A percentile compares a stretch with the other conserved stretches of the same genome.
Conservation (phyloP, 2,888 invertebrate species). For the Drosophila dives region DNA sequence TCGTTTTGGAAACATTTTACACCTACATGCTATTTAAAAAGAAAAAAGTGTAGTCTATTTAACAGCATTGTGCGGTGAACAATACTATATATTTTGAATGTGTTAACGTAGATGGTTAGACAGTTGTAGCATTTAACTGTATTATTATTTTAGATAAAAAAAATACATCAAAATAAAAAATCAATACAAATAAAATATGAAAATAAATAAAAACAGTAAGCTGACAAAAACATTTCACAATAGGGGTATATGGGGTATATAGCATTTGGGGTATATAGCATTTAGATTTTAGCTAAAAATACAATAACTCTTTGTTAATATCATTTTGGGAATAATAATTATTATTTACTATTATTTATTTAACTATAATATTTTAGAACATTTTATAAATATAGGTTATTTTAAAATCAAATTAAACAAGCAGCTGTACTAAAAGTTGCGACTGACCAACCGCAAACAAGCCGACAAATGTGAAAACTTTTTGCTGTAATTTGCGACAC, state of each 20-base stretch:
- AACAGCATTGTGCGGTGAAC: constrained; percentile 19
- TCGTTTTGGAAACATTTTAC: neutral
- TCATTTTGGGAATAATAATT: neutral
- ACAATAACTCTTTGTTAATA: neutral
- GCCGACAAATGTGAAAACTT: constrained; percentile 75
- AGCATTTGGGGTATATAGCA: neutral
- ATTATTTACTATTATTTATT: too few relatives aligned
- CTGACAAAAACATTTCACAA: neutral
- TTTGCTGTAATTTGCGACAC: constrained; percentile 55
- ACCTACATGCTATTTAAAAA: too few relatives aligned
- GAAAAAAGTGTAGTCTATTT: constrained; percentile 31
- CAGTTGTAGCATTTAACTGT: neutral
- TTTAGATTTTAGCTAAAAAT: neutral
- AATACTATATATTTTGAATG: constrained; percentile 8
- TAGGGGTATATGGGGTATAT: too few relatives aligned
- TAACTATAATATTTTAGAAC: neutral
- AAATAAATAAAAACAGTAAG: neutral
- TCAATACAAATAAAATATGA: neutral
- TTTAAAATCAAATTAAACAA: constrained; percentile 1
- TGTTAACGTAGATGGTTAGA: neutral
- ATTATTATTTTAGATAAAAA: neutral
- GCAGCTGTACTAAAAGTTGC: constrained; percentile 44
- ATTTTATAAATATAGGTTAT: neutral
- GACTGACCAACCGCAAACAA: constrained; percentile 59
- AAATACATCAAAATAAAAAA: neutral